These are phyloP conservation scores for Eristalis arbustorum DNA, from an alignment of 2,888 invertebrate genomes.

Conservation along the genomic window DNA sequence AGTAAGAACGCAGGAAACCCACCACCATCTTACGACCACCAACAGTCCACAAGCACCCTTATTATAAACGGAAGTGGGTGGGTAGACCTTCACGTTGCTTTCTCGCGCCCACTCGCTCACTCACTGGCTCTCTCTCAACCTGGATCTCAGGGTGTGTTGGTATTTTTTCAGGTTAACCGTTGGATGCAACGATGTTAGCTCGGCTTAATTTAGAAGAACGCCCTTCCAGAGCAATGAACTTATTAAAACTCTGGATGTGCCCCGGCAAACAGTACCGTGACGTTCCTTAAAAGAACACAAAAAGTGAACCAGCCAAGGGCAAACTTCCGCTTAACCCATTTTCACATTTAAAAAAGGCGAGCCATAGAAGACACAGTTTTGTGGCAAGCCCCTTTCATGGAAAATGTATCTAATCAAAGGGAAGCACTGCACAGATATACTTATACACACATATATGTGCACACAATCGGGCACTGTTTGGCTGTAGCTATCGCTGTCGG, in stretches of 20 bases:
- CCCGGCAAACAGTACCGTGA: not conserved
- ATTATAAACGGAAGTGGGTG: not conserved
- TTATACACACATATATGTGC: not conserved
- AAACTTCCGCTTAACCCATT: conserved; percentile 61
- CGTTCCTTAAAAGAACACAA: conserved; percentile 13
- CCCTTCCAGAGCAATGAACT: conserved; percentile 18
- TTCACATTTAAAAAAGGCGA: conserved; percentile 27
- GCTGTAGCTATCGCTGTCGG: not conserved
- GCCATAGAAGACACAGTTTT: conserved; percentile 8
- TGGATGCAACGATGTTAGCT: not conserved
- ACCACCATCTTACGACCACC: not conserved
- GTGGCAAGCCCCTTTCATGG: conserved; percentile 51
- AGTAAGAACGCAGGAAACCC: not conserved
- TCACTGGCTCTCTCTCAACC: not conserved
- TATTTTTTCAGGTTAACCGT: not conserved
- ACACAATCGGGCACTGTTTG: not conserved
- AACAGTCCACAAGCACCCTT: not conserved
- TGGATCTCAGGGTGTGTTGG: not conserved
- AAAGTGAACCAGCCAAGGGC: conserved; percentile 42
- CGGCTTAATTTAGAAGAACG: not conserved
- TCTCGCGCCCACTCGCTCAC: not conserved
- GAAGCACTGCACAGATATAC: conserved; percentile 22
- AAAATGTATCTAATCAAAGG: conserved; percentile 46
- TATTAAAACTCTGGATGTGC: conserved; percentile 1
- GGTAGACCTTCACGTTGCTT: not conserved